These are phyloP conservation scores for Acinonyx jubatus DNA, from an alignment of 2,113 vertebrate species.

Conservation along the genomic window DNA sequence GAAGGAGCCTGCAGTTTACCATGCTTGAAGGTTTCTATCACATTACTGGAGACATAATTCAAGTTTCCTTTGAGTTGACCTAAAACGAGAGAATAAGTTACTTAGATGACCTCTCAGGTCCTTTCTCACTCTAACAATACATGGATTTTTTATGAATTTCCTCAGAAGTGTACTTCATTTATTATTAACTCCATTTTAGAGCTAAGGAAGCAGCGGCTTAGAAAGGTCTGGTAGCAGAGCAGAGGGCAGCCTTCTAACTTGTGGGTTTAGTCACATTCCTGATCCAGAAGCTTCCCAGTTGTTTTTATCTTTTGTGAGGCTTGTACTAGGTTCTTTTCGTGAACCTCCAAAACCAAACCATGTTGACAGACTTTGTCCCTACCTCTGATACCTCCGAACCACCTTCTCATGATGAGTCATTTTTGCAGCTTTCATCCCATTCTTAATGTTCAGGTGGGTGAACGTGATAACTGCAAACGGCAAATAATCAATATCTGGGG, in stretches of 20 bases:
- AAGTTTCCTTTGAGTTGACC: background rate
- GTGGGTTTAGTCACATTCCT: background rate
- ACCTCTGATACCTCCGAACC: background rate
- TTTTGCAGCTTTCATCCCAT: background rate
- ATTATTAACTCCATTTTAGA: constrained; percentile 20
- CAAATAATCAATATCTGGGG: constrained; percentile 54
- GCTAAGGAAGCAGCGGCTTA: background rate
- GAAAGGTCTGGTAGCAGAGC: background rate
- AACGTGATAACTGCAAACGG: background rate
- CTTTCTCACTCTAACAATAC: background rate
- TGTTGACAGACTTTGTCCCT: background rate
- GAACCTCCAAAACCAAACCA: background rate
- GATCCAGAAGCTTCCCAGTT: background rate
- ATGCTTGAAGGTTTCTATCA: background rate
- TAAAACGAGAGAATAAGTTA: background rate
- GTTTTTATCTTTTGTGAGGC: background rate
- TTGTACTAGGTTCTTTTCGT: background rate
- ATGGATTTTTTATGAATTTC: background rate
- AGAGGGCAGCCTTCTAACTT: background rate
- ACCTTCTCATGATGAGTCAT: background rate
- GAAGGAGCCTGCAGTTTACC: background rate
- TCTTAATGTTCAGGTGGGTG: background rate
- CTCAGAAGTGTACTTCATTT: background rate
- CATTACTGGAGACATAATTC: background rate
- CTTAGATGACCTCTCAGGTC: background rate